Evolutionary conservation across 2,888 invertebrate genomes (phyloP), one percentile per base, ranked within the genome.

Genomic region (Chrysomela aeneicollis): DNA sequence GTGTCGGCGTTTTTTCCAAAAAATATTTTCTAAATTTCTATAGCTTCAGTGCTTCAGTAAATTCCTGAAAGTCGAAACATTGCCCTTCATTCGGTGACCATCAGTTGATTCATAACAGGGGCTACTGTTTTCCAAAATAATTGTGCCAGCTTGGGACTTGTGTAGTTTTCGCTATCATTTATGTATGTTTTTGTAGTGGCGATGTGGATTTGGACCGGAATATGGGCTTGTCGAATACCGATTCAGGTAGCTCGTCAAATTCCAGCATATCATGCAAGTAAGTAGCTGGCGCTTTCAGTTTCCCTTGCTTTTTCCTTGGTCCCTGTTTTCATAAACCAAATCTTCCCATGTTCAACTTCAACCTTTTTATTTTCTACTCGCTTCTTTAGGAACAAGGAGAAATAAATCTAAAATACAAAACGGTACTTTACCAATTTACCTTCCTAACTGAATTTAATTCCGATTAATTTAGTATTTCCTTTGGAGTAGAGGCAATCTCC

Each of bases 171-270:
- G 15, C 54, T 15, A 19, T 19, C 54, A 30, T 54, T 62, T 32
- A 32, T 55, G 32, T 72, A 64, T 71, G 75, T 76, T 76, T 77
- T 83, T 82, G 60, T 82, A 87, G 87, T 84, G 90, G 90, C 84
- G 77, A 78, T 70, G 88, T 87, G 79, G 90, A 91, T 78, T 64
- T 72, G 62, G 74, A 73, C 32, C 66, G 72, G 75, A 87, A 87
- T 73, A 82, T 84, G 79, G 85, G 84, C 73, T 83, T 86, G 73
- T 81, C 82, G 50, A 83, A 82, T 73, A 77, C 85, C 74, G 86
- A 86, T 79, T 89, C 89, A 72, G 88, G 89, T 74, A 90, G 90
- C 83, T 91, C 91, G 70, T 91, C 91, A 71, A 90, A 87, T 82
- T 89, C 89, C 76, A 89, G 89, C 83, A 84, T 89, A 76, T 89